These are phyloP conservation scores for Baronia brevicornis DNA, from an alignment of 2,888 invertebrate species.

Conservation along the genomic window DNA sequence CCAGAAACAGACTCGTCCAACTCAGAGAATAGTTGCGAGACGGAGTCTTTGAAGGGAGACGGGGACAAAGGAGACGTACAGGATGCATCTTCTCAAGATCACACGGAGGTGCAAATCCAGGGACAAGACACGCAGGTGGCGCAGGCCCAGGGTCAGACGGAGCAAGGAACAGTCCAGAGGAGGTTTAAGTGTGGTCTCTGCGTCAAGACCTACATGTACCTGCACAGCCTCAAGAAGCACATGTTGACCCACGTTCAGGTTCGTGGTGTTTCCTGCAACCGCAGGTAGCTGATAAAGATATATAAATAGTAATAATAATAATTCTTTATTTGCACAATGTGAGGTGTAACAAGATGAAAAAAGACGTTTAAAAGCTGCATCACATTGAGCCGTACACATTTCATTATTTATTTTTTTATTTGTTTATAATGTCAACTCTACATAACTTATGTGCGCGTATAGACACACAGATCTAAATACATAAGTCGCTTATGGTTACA, in stretches of 20 bases:
- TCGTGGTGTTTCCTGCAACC: constrained; percentile 3
- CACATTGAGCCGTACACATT: too few relatives aligned
- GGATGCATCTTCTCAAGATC: constrained; percentile 22
- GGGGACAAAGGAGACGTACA: constrained; percentile 14
- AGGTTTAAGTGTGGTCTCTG: constrained; percentile 62
- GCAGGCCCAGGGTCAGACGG: constrained; percentile 7
- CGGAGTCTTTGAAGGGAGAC: constrained; percentile 10
- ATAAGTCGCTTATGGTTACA: too few relatives aligned
- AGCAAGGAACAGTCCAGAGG: constrained; percentile 29
- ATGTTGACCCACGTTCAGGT: constrained; percentile 55
- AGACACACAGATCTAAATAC: too few relatives aligned
- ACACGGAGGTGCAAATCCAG: constrained; percentile 18
- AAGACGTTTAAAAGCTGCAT: constrained; percentile 30
- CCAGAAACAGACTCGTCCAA: constrained; percentile 30
- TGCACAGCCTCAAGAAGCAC: constrained; percentile 68
- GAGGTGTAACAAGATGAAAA: too few relatives aligned
- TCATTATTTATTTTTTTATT: too few relatives aligned
- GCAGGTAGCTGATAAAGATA: too few relatives aligned
- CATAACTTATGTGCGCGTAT: too few relatives aligned
- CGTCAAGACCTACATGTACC: constrained; percentile 64
- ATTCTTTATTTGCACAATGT: too few relatives aligned
- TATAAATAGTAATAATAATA: too few relatives aligned
- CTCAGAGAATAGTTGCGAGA: constrained; percentile 29
- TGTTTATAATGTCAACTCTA: too few relatives aligned
- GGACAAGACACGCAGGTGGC: constrained; percentile 13